Evolutionary conservation across 2,797 vertebrate genomes (phyloP).

Genomic region (Lemur catta): DNA sequence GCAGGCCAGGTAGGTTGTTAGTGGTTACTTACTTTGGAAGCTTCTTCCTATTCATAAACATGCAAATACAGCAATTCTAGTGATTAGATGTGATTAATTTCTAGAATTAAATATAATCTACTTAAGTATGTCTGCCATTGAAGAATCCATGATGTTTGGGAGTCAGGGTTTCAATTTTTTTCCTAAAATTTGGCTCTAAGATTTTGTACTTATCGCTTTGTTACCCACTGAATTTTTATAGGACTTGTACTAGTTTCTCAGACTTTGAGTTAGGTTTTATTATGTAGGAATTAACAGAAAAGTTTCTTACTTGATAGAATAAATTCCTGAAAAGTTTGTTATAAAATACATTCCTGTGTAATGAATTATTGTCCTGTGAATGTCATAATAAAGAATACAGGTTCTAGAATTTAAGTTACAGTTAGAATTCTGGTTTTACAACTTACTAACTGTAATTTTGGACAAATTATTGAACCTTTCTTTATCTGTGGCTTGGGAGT

Average conservation of each 20-base stretch:
- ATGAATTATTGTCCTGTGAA: not conserved
- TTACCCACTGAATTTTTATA: not conserved
- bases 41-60: not conserved
- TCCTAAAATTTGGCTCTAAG: not conserved
- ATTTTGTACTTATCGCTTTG: constrained; percentile 16
- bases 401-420: constrained; percentile 6
- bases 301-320: not conserved
- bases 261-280: constrained; percentile 42
- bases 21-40: constrained; percentile 2
- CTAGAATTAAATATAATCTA: constrained; percentile 29
- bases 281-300: not conserved
- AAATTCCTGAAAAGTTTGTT: constrained; percentile 15
- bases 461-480: not conserved
- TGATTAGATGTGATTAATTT: constrained; percentile 24
- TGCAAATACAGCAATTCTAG: not conserved
- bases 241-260: not conserved
- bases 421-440: constrained; percentile 39
- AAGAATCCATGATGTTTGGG: constrained; percentile 36
- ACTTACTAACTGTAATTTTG: not conserved
- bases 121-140: constrained; percentile 4
- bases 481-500: not conserved
- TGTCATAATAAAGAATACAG: not conserved
- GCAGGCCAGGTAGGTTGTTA: constrained; percentile 85
- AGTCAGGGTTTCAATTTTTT: not conserved
- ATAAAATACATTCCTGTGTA: not conserved